These are phyloP conservation scores for Puntigrus tetrazona DNA, from an alignment of 2,113 vertebrate species.

Conservation along the genomic window DNA sequence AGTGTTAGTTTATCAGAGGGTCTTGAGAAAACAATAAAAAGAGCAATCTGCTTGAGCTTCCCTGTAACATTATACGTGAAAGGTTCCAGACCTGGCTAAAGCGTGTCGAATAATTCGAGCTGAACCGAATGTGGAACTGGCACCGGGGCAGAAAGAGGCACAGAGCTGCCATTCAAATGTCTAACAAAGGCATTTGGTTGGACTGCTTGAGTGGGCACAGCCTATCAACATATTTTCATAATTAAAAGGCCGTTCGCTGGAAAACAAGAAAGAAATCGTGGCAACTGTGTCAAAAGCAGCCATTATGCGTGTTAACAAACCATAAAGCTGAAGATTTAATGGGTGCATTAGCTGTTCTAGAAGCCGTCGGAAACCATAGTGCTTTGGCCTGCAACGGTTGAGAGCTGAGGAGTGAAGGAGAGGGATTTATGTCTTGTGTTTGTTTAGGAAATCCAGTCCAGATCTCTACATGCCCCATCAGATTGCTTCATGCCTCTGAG, in stretches of 20 bases:
- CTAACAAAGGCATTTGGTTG: constrained; percentile 49
- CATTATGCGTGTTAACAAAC: constrained; percentile 63
- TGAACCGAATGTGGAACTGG: neutral
- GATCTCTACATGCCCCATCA: constrained; percentile 57
- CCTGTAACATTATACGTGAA: constrained; percentile 29
- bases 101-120: neutral
- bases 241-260: constrained; percentile 48
- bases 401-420: constrained; percentile 51
- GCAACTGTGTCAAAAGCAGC: constrained; percentile 50
- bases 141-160: constrained; percentile 28
- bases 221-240: constrained; percentile 44
- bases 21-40: constrained; percentile 29
- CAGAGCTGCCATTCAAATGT: constrained; percentile 22
- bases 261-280: constrained; percentile 57
- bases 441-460: constrained; percentile 57
- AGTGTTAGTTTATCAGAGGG: constrained; percentile 17
- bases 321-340: constrained; percentile 61
- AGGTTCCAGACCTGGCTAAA: constrained; percentile 9
- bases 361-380: constrained; percentile 44
- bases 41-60: neutral
- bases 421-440: constrained; percentile 60
- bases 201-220: constrained; percentile 29
- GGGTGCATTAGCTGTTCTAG: constrained; percentile 64
- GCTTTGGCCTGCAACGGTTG: constrained; percentile 49
- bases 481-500: constrained; percentile 34